phyloP scores from a whole-genome alignment of 2,888 invertebrate species.

The Cryptosula pallasiana region DNA sequence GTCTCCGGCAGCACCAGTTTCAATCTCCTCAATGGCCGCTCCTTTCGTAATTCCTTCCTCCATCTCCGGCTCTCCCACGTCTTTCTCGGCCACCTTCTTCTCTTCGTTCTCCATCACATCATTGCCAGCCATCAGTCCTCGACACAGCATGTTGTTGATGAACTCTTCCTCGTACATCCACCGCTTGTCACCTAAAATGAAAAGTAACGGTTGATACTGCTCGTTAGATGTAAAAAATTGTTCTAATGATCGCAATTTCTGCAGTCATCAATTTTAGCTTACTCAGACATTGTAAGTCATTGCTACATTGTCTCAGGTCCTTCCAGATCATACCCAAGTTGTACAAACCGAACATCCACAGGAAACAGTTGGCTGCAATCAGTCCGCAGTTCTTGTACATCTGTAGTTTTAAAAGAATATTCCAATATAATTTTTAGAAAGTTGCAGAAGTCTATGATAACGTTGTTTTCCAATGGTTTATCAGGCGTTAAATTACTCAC shows the following conservation, averaged over 20 bases:
- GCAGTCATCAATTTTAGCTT: no score
- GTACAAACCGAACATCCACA: background rate
- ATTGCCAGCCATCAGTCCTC: background rate
- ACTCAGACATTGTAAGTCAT: background rate
- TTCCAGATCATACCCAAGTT: background rate
- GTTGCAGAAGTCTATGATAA: no score
- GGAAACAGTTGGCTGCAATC: background rate
- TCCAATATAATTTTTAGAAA: no score
- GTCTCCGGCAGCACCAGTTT: background rate
- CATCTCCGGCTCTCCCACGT: background rate
- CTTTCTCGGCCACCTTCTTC: background rate
- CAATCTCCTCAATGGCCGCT: background rate
- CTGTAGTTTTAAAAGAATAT: no score
- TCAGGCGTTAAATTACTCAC: no score
- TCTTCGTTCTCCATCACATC: background rate
- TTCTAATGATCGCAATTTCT: no score
- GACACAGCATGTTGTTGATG: background rate
- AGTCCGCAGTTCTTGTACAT: constrained; percentile 11
- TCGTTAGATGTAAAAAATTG: no score
- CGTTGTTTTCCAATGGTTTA: no score
- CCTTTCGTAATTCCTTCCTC: background rate
- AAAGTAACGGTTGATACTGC: no score
- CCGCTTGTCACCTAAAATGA: background rate
- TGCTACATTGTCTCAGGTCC: background rate
- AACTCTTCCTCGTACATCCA: background rate